Evolutionary conservation across 2,888 invertebrate genomes (phyloP), one percentile per base, ranked within the genome.

Genomic region (Dromius quadrimaculatus): DNA sequence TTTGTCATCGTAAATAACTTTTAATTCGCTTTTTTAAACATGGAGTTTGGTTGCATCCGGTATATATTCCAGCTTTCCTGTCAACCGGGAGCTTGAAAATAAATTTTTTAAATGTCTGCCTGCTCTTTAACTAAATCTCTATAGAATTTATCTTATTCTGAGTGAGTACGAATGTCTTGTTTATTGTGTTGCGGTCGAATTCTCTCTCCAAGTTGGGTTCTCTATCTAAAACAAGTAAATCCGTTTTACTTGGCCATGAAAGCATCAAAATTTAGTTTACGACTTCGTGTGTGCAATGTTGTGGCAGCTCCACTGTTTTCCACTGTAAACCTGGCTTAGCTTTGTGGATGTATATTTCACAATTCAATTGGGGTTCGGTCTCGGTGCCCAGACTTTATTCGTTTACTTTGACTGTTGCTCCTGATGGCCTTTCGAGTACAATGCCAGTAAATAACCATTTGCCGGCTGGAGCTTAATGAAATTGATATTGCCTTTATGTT

Each of bases 261-360:
- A 54, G 50, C 50, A 54, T 54, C 50, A 54, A 54, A 54, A 54
- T 54, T 54, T 54, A 54, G 50, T 54, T 54, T 54, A 54, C 50
- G 50, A 54, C 50, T 54, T 23, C 32, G 50, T 54, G 50, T 54
- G 28, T 54, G 28, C 50, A 23, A 13, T 41, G 41, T 41, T 41
- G 41, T 41, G 41, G 15, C 15, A 41, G 15, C 41, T 15, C 41
- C 15, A 41, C 41, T 41, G 41, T 41, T 41, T 17, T 41, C 1
- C 15, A 41, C 41, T 54, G 50, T 54, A 54, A 54, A 54, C 32
- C 50, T 54, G 50, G 50, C 50, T 54, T 28, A 54, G 50, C 50
- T 54, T 54, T 54, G 50, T 54, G 6, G 23, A 54, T 28, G 50
- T 54, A 11, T 47, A 54, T 54, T 54, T 54, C 50, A 15, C 50